Evolutionary conservation across 1,140 invertebrate species (phyloP).

Genomic region (Drosophila sp.): DNA sequence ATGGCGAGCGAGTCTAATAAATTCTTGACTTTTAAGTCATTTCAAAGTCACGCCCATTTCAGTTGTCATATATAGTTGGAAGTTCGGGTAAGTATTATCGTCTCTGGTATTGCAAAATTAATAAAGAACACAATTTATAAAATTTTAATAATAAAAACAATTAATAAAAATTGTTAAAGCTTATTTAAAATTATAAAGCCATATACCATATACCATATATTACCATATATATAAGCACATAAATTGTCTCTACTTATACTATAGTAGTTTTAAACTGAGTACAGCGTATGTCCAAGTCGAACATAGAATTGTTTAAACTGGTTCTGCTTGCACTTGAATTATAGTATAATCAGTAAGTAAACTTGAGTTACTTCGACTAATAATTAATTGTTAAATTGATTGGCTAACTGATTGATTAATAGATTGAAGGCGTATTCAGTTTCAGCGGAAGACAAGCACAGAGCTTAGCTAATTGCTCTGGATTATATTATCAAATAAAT

Average conservation of each 20-base stretch:
- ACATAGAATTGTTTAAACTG: no score
- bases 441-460: background rate
- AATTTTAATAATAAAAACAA: no score
- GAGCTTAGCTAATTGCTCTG: background rate
- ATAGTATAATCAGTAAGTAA: background rate
- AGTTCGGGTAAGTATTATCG: background rate
- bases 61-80: background rate
- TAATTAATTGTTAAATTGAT: background rate
- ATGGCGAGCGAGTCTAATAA: background rate
- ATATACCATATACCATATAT: no score
- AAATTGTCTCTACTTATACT: no score
- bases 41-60: background rate
- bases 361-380: background rate
- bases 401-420: background rate
- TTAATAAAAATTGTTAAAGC: no score
- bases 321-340: background rate
- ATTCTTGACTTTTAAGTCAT: slow-evolving; percentile 8
- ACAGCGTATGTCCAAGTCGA: no score
- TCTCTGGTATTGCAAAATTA: background rate
- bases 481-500: background rate
- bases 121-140: no score
- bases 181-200: no score
- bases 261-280: no score
- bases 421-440: background rate
- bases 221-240: no score